phyloP scores from a whole-genome alignment of 2,113 vertebrate genomes.

The Bungarus multicinctus region DNA sequence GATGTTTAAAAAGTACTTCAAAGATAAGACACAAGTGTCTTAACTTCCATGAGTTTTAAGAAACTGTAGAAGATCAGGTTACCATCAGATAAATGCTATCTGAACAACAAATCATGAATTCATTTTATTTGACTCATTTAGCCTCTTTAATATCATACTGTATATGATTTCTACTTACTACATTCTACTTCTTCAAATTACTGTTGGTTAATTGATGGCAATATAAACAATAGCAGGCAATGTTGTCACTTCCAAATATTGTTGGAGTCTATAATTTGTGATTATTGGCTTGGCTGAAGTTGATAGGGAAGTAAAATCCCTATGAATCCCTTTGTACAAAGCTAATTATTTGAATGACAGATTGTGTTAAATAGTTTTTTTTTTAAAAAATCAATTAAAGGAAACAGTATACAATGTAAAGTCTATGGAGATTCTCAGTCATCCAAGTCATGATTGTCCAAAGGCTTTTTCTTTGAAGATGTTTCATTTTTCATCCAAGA shows the following conservation, averaged over 20 bases:
- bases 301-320: neutral
- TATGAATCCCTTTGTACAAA: neutral
- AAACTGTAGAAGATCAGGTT: slow-evolving; percentile 22
- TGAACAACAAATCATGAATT: slow-evolving; percentile 14
- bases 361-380: neutral
- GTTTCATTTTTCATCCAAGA: no score
- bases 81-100: slow-evolving; percentile 13
- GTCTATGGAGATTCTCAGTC: neutral
- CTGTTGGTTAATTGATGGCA: neutral
- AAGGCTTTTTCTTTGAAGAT: no score
- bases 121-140: slow-evolving; percentile 7
- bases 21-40: slow-evolving; percentile 33
- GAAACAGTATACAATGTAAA: neutral
- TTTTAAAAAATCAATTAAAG: neutral
- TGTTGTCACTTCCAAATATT: neutral
- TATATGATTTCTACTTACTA: slow-evolving; percentile 7
- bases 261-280: neutral
- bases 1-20: slow-evolving; percentile 34
- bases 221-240: neutral
- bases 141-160: neutral
- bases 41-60: slow-evolving; percentile 20
- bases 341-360: neutral
- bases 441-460: no score
- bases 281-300: neutral
- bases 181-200: neutral